Evolutionary conservation across 2,888 invertebrate genomes (phyloP), one percentile per base, ranked within the genome.

Genomic region (Acronicta psi): DNA sequence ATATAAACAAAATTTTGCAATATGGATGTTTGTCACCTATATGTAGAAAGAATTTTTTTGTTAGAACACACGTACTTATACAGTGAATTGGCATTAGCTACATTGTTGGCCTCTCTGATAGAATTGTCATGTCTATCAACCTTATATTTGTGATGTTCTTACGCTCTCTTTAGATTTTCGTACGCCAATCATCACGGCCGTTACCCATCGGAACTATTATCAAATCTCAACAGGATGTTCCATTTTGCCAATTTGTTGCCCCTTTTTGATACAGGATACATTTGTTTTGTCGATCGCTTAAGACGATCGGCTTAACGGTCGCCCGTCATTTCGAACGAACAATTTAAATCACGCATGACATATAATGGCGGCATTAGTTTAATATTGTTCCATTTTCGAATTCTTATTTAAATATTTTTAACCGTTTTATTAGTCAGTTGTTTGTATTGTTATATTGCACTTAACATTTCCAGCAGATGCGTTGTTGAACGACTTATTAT

Each of bases 161-260:
- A 52, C 57, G 54, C 41, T 40, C 54, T 60, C 45, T 47, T 63
- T 59, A 50, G 59, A 44, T 52, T 60, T 63, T 59, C 50, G 41
- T 58, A 53, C 42, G 55, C 50, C 64, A 41, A 62, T 64, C 49
- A 71, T 47, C 46, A 58, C 49, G 53, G 37, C 57, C 57, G 47
- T 69, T 65, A 63, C 57, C 54, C 60, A 57, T 53, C 64, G 47
- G 52, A 41, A 58, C 73, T 73, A 77, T 77, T 73, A 75, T 77
- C 75, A 77, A 82, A 82, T 81, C 82, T 79, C 71, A 61, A 65
- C 88, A 88, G 91, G 92, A 91, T 87, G 85, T 85, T 81, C 83
- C 81, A 84, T 89, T 89, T 87, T 87, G 88, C 83, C 90, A 91
- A 90, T 88, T 89, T 82, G 83, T 79, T 86, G 82, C 82, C 88